phyloP scores from a whole-genome alignment of 2,888 invertebrate genomes.

The Rotaria magnacalcarata region DNA sequence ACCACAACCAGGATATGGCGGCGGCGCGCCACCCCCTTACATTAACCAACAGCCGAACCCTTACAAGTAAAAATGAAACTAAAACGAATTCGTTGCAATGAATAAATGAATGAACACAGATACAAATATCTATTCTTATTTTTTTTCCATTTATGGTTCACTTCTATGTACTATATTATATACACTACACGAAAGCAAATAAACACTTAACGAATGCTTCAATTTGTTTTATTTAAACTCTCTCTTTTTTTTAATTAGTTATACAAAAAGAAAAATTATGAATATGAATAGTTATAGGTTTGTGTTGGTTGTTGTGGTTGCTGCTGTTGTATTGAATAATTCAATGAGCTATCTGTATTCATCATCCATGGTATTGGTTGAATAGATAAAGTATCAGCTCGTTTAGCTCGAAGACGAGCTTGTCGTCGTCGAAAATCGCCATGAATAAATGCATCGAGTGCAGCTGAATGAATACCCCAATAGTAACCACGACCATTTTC shows the following conservation, averaged over 20 bases:
- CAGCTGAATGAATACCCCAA: conserved; percentile 32
- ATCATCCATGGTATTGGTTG: background rate
- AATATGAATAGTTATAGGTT: background rate
- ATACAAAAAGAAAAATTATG: background rate
- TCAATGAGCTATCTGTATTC: background rate
- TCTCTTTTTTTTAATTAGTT: background rate
- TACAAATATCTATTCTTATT: background rate
- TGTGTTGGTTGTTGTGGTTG: background rate
- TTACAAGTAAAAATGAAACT: background rate
- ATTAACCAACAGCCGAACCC: background rate
- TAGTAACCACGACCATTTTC: conserved; percentile 29
- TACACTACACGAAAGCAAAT: background rate
- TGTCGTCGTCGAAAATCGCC: conserved; percentile 36
- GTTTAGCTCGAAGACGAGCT: conserved; percentile 30
- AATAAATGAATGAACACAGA: background rate
- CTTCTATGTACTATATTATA: background rate
- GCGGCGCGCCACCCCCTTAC: background rate
- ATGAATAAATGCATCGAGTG: background rate
- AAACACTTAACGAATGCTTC: background rate
- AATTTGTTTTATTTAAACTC: background rate
- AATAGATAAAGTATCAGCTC: background rate
- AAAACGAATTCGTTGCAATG: background rate
- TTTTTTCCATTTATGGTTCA: background rate
- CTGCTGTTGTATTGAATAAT: background rate
- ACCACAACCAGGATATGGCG: background rate